A percentile compares a stretch with the other conserved stretches of the same genome.
phyloP scores from a whole-genome alignment of 2,797 vertebrate genomes.

The Parauchenoglanis ngamensis region DNA sequence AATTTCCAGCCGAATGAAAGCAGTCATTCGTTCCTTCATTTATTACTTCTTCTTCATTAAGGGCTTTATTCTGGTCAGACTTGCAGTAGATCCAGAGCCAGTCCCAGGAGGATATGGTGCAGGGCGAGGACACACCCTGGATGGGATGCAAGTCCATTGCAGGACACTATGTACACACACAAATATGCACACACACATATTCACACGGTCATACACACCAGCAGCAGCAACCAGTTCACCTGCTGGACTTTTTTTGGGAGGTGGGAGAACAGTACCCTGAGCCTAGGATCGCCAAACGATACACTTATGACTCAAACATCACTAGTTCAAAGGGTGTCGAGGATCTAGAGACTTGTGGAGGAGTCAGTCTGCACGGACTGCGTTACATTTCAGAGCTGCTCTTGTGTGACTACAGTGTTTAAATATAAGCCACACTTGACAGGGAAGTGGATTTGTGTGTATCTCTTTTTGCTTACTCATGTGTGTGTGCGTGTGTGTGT shows the following conservation, averaged over 20 bases:
- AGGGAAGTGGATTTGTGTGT: background rate
- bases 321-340: slow-evolving; percentile 10
- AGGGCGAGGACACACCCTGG: background rate
- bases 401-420: slow-evolving; percentile 47
- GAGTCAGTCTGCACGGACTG: slow-evolving; percentile 2
- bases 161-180: background rate
- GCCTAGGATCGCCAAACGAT: background rate
- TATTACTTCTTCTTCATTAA: background rate
- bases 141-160: background rate
- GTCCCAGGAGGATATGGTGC: background rate
- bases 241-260: background rate
- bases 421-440: background rate
- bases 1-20: background rate
- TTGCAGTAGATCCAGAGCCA: background rate
- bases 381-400: slow-evolving; percentile 26
- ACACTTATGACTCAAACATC: background rate
- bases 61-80: background rate
- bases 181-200: background rate
- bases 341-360: slow-evolving; percentile 18
- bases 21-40: background rate
- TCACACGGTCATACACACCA: background rate
- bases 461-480: background rate
- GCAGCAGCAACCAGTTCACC: no score
- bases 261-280: background rate
- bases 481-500: background rate